These are phyloP conservation scores for Potamarius usumacintae DNA, from an alignment of 2,113 vertebrate species.

Conservation along the genomic window DNA sequence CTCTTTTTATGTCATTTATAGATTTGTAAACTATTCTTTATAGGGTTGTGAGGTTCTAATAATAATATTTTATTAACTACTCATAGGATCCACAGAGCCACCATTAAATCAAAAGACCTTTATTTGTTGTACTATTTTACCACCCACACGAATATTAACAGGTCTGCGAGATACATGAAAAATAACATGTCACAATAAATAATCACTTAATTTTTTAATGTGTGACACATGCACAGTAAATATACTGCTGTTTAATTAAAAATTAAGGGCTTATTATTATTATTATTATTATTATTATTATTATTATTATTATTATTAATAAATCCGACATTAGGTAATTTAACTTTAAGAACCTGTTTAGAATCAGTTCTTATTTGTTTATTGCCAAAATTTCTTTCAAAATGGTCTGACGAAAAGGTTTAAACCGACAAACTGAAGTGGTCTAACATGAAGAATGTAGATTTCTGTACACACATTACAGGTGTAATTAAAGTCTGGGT, in stretches of 20 bases:
- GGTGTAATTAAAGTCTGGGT: not conserved
- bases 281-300: too few relatives aligned
- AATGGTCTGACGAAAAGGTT: not conserved
- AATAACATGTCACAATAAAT: not conserved
- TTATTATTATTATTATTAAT: not conserved
- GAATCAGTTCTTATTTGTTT: not conserved
- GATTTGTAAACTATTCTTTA: not conserved
- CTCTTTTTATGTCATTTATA: not conserved
- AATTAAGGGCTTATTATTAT: too few relatives aligned
- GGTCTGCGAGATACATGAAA: not conserved
- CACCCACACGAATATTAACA: not conserved
- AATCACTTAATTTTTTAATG: not conserved
- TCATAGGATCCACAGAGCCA: not conserved
- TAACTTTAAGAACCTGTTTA: not conserved
- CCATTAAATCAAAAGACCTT: not conserved
- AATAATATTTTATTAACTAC: conserved; percentile 3
- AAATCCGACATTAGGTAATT: not conserved
- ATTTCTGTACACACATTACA: not conserved
- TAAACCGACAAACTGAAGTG: not conserved
- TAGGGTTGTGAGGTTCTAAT: not conserved
- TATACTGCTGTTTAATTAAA: not conserved
- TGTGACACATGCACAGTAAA: not conserved
- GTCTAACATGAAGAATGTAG: not conserved
- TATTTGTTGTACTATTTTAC: not conserved
- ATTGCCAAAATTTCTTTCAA: not conserved